Evolutionary conservation across 1,140 invertebrate species (phyloP).

Genomic region (Dufourea novaeangliae): DNA sequence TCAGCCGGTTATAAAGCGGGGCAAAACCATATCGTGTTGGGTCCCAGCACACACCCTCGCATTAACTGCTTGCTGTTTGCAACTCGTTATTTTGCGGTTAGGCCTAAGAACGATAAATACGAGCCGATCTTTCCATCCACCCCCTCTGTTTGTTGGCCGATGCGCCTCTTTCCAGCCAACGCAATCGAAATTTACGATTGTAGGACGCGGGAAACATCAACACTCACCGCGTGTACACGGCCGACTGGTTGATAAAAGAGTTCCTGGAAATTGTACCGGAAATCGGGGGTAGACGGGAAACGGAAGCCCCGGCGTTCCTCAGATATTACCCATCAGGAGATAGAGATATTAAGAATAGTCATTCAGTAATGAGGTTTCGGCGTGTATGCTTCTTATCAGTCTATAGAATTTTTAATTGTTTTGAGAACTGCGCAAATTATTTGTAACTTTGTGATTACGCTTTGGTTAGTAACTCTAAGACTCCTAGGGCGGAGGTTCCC

Average conservation of each 20-base stretch:
- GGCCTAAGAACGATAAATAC: slow-evolving; percentile 63
- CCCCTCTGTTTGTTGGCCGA: neutral
- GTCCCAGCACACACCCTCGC: slow-evolving; percentile 37
- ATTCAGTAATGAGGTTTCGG: neutral
- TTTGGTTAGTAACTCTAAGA: too few species aligned
- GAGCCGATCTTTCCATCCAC: slow-evolving; percentile 25
- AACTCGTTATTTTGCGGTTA: slow-evolving; percentile 76
- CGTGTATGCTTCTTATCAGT: neutral
- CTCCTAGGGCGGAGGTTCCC: too few species aligned
- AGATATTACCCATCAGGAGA: slow-evolving; percentile 14
- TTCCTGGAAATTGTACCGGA: slow-evolving; percentile 68
- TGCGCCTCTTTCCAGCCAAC: slow-evolving; percentile 24
- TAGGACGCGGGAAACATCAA: slow-evolving; percentile 56
- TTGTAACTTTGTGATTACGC: too few species aligned
- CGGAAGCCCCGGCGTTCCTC: slow-evolving; percentile 67
- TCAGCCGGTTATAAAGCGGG: slow-evolving; percentile 38
- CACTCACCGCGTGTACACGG: slow-evolving; percentile 50
- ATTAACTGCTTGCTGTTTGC: slow-evolving; percentile 58
- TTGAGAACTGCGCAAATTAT: too few species aligned
- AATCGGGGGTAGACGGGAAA: slow-evolving; percentile 69
- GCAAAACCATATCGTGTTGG: slow-evolving; percentile 37
- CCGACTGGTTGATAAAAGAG: slow-evolving; percentile 67
- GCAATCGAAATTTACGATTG: slow-evolving; percentile 67
- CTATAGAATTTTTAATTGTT: too few species aligned
- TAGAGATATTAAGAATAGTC: slow-evolving; percentile 13